Base-by-base conservation (phyloP, 1,140 invertebrate species). In the Tribolium madens region DNA sequence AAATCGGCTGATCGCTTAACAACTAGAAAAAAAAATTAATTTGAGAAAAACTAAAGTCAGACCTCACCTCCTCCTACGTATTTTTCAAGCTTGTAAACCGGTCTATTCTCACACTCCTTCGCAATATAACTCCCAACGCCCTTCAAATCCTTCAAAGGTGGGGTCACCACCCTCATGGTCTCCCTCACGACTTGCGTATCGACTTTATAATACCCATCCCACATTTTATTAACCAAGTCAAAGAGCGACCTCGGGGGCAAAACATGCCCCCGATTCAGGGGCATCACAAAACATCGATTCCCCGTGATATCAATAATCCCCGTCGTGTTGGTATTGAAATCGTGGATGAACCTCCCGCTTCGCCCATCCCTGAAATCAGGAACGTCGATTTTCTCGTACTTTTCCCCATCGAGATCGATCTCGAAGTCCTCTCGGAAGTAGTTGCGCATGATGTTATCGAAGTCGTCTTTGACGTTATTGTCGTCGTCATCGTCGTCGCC, bases 231-330 rank as follows among this genome's bases (percentile, higher is more conserved):
- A 71, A 97, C 88, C 3, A 96, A 89, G 87, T 96, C 93, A 79
- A 91, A 90, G 78, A 97, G 89, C 73, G 91, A 91, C 70, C 88
- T 89, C 3, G 96, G 96, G 2, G 93, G 93, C 81, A 96, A 88
- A 72, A 96, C 92, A 69, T 90, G 88, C 36, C 89, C 88, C 42
- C 93, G 90, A 87, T 97, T 93, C 76, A 98, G 87, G 5, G 94
- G 93, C 94, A 97, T 96, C 1, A 97, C 90, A 86, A 96, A 98
- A 87, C 96, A 98, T 12, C 92, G 91, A 52, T 87, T 83, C 15
- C 90, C 90, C 60, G 92, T 92, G 7, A 91, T 87, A 86, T 97
- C 96, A 77, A 97, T 91, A 78, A 98, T 97, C 79, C 93, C 94
- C 74, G 94, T 96, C 80, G 92, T 91, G 84, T 95, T 95, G 78